phyloP scores from a whole-genome alignment of 2,888 invertebrate species.

The Gari tellinella region DNA sequence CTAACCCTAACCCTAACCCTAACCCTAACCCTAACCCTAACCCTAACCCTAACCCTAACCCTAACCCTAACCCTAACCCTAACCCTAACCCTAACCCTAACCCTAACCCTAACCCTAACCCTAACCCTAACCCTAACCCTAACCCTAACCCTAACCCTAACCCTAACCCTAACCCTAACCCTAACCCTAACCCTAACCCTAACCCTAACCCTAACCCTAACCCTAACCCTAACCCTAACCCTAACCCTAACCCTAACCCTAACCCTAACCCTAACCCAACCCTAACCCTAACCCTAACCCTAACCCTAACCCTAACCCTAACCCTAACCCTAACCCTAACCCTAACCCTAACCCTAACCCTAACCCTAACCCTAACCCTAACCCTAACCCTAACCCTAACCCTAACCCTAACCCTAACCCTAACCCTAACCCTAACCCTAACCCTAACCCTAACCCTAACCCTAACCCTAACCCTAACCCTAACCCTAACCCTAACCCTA shows the following conservation, averaged over 20 bases:
- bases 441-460: slow-evolving; percentile 59
- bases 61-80: slow-evolving; percentile 46
- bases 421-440: slow-evolving; percentile 61
- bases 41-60: slow-evolving; percentile 60
- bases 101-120: slow-evolving; percentile 46
- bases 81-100: slow-evolving; percentile 51
- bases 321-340: slow-evolving; percentile 53
- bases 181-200: slow-evolving; percentile 50
- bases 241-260: slow-evolving; percentile 62
- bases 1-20: slow-evolving; percentile 67
- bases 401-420: slow-evolving; percentile 64
- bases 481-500: slow-evolving; percentile 65
- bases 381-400: slow-evolving; percentile 42
- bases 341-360: slow-evolving; percentile 42
- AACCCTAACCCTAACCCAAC: slow-evolving; percentile 54
- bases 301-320: slow-evolving; percentile 56
- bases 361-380: slow-evolving; percentile 47
- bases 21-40: slow-evolving; percentile 56
- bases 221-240: slow-evolving; percentile 63
- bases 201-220: slow-evolving; percentile 59
- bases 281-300: slow-evolving; percentile 53
- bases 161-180: slow-evolving; percentile 49
- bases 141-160: slow-evolving; percentile 50
- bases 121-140: slow-evolving; percentile 59
- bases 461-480: slow-evolving; percentile 56